Percentiles rank a stretch among this genome's conserved stretches.
Evolutionary conservation across 2,113 vertebrate genomes (phyloP).

Genomic region (Lepus americanus): DNA sequence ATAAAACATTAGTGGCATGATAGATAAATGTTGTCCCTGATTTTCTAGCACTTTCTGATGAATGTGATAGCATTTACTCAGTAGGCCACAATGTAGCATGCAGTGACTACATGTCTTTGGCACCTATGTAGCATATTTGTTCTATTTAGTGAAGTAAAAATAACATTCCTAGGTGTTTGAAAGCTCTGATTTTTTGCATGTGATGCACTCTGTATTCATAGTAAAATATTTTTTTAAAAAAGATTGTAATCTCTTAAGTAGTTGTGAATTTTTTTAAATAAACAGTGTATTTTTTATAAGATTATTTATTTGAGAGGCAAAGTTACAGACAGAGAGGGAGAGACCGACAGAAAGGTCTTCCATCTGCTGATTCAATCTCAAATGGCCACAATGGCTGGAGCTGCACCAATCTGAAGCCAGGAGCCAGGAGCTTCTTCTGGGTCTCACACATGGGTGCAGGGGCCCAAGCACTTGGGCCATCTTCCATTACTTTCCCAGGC

Average conservation of each 20-base stretch:
- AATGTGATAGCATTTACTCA: neutral
- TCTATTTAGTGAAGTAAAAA: neutral
- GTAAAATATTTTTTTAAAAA: neutral
- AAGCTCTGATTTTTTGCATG: neutral
- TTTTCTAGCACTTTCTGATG: neutral
- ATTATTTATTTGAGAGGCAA: neutral
- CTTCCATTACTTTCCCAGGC: no score
- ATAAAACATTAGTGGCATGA: neutral
- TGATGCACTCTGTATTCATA: neutral
- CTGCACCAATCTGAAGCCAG: no score
- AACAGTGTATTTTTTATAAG: neutral
- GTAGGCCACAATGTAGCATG: neutral
- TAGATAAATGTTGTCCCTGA: neutral
- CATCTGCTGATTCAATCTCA: no score
- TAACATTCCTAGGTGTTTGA: conserved; percentile 13
- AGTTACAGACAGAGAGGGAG: no score
- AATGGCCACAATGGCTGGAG: no score
- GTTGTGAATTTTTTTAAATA: neutral
- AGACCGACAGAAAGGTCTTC: no score
- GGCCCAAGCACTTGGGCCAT: no score
- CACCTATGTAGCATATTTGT: neutral
- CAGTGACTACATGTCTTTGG: neutral
- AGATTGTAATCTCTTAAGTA: neutral
- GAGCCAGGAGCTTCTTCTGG: no score
- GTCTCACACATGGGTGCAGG: no score